Percentiles rank a stretch among this genome's conserved stretches.
phyloP scores from a whole-genome alignment of 2,888 invertebrate genomes.

The Podabrus alpinus region DNA sequence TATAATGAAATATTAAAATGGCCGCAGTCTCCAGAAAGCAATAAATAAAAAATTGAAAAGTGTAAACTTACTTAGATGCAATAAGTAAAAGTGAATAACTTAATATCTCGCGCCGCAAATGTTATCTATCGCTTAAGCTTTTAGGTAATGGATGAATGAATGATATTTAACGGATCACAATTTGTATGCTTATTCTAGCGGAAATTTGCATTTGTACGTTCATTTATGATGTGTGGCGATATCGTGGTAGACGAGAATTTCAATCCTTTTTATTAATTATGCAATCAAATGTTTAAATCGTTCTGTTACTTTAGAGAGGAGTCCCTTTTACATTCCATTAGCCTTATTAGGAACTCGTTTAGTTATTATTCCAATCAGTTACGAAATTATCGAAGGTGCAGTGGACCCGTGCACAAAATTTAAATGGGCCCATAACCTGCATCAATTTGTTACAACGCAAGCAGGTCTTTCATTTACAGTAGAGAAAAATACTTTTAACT shows the following conservation, averaged over 20 bases:
- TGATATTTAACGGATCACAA: background rate
- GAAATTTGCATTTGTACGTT: conserved; percentile 14
- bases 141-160: background rate
- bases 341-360: background rate
- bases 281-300: conserved; percentile 20
- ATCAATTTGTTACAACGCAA: background rate
- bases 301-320: background rate
- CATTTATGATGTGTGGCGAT: conserved; percentile 8
- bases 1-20: conserved; percentile 28
- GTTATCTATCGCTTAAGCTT: background rate
- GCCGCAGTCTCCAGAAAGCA: conserved; percentile 17
- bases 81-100: conserved; percentile 8
- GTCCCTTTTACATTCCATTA: background rate
- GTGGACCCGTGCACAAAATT: background rate
- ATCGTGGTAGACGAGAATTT: conserved; percentile 1
- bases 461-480: too few relatives aligned
- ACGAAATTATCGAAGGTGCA: background rate
- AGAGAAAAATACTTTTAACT: too few relatives aligned
- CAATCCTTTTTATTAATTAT: conserved; percentile 11
- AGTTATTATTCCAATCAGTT: background rate
- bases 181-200: conserved; percentile 24
- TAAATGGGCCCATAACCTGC: background rate
- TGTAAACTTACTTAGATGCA: conserved; percentile 8
- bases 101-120: background rate
- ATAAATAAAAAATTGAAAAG: conserved; percentile 19